Evolutionary conservation across 2,113 vertebrate genomes (phyloP), one percentile per base, ranked within the genome.

Genomic region (Dinomys branickii): DNA sequence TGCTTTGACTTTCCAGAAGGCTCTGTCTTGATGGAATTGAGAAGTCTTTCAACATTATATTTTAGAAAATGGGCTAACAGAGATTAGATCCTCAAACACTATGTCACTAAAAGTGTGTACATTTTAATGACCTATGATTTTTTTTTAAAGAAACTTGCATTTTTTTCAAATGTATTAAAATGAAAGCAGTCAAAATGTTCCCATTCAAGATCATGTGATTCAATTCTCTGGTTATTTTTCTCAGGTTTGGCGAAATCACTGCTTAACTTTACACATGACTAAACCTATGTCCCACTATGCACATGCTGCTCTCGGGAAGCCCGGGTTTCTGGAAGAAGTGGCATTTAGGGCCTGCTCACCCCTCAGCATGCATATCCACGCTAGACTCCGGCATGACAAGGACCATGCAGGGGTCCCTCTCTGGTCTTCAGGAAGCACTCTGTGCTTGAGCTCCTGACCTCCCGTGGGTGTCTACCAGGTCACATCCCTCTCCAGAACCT

Each of bases 261-360:
- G 63, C 44, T 94, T 88, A 50, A 80, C 78, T 94, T 94, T 69
- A 93, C 7, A 94, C n/a, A 86, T n/a, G 54, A 56, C 38, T 56
- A 67, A 78, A 87, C n/a, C 19, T 44, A 30, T 3, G 38, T 58
- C n/a, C 94, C 30, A 28, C 8, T 59, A 35, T 33, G 65, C 38
- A n/a, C 2, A 33, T 16, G 10, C 75, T 75, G 10, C 1, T 81
- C 61, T 50, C 20, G 14, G 47, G 33, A 88, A 93, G 59, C 58
- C 33, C n/a, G 47, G 13, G 7, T 88, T 95, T 93, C 19, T 5
- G 2, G 28, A 86, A 90, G 54, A 92, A 94, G 7, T 73, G 71
- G 5, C 85, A 67, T 26, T 80, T 84, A 84, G 85, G 20, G 87
- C 30, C 30, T 69, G 20, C 56, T 92, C 33, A 47, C 4, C 80